Percentiles rank a stretch among this genome's conserved stretches.
These are phyloP conservation scores for Orchestia grillus DNA, from an alignment of 1,140 invertebrate species.

Conservation along the genomic window DNA sequence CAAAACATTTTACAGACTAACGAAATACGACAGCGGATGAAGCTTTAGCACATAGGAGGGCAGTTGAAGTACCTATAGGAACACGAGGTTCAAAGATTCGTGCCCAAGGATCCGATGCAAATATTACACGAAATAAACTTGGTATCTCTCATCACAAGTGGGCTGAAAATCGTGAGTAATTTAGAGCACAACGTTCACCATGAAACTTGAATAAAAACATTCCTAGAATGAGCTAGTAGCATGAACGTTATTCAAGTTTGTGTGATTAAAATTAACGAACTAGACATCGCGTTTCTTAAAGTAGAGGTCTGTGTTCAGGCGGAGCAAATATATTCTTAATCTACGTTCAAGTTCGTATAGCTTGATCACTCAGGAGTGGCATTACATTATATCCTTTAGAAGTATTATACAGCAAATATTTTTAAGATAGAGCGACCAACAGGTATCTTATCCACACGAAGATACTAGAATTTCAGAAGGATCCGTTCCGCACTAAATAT, in stretches of 20 bases:
- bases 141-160: background rate
- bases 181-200: background rate
- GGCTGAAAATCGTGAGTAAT: background rate
- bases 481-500: background rate
- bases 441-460: background rate
- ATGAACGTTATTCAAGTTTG: background rate
- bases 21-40: background rate
- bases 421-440: background rate
- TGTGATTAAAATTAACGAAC: background rate
- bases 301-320: background rate
- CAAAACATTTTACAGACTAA: background rate
- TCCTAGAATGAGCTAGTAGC: background rate
- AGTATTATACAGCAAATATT: background rate
- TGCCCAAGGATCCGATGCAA: background rate
- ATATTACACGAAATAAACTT: background rate
- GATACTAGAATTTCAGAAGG: background rate
- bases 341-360: background rate
- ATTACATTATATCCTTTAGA: background rate
- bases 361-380: background rate
- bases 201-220: background rate
- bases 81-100: background rate
- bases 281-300: background rate
- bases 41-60: background rate
- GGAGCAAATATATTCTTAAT: background rate
- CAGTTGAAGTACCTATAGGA: background rate